Base-by-base conservation (phyloP, 2,888 invertebrate genomes). In the Opisthograptis luteolata region DNA sequence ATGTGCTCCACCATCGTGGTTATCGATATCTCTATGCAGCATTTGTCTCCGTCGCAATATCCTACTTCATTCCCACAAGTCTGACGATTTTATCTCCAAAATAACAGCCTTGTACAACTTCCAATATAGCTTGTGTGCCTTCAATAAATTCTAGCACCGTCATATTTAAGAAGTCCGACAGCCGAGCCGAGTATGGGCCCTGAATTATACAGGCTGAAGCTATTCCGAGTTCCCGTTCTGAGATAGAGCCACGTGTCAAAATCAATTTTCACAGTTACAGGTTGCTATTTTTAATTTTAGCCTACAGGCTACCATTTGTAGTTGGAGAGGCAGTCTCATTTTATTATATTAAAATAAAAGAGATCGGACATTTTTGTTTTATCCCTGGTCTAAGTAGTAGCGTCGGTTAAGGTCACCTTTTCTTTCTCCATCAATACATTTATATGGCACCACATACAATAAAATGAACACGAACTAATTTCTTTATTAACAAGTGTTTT, bases 221-320 rank as follows among this genome's bases (percentile, higher is more conserved):
- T 72, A 74, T 70, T 70, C 70, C 60, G 67, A 70, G 71, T 60
- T 67, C 64, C 65, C 70, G 71, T 64, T 69, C 73, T 58, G 71
- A 76, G 82, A 83, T 79, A 83, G 78, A 76, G 71, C 66, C 70
- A 72, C 70, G 70, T 81, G 84, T 87, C 86, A 83, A 81, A 87
- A 86, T 84, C 84, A 87, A 85, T 87, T 84, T 85, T 75, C 81
- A 79, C 81, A 71, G 83, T 84, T 81, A 81, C 77, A 80, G 79
- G 69, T 79, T 66, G 79, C 87, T 87, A 86, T 87, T 87, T 84
- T 77, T 75, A n/a, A 78, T 77, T 78, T 73, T 75, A 70, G 79
- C 71, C 73, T 70, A 71, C 60, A 64, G 70, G 62, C 59, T 60
- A 62, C 1, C 64, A 58, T 46, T 57, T 37, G 25, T 76, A 77